Evolutionary conservation across 2,888 invertebrate genomes (phyloP).

Genomic region (Steromphala cineraria): DNA sequence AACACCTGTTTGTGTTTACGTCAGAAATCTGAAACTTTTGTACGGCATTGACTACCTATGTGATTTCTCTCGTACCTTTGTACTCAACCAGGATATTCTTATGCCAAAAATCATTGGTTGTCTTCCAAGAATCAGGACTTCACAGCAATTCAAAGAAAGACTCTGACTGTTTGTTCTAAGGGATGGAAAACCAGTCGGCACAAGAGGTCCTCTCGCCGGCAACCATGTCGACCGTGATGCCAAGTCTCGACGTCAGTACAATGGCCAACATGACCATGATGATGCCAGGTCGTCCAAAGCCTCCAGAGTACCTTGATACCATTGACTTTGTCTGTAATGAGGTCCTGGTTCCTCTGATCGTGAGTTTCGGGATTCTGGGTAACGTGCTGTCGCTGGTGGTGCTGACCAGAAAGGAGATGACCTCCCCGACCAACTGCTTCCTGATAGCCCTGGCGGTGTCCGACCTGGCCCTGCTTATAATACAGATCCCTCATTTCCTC

Average conservation of each 20-base stretch:
- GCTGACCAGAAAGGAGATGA: constrained; percentile 45
- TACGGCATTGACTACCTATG: too few species aligned
- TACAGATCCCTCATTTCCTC: constrained; percentile 42
- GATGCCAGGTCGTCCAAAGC: not conserved
- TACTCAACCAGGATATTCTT: too few species aligned
- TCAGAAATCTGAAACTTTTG: too few species aligned
- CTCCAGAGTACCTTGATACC: constrained; percentile 29
- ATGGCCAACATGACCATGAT: not conserved
- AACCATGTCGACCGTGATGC: not conserved
- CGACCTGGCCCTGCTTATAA: constrained; percentile 41
- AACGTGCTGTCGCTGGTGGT: constrained; percentile 47
- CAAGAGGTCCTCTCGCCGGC: not conserved
- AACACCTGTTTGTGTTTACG: too few species aligned
- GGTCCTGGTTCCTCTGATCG: constrained; percentile 40
- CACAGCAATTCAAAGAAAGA: too few species aligned
- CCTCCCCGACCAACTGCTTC: constrained; percentile 45
- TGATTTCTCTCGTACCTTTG: too few species aligned
- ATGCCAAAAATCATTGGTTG: too few species aligned
- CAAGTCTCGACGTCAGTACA: not conserved
- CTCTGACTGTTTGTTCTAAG: not conserved
- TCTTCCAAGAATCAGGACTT: too few species aligned
- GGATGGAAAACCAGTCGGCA: not conserved
- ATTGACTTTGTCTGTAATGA: constrained; percentile 33
- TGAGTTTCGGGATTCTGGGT: constrained; percentile 44
- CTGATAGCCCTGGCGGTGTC: constrained; percentile 49